phyloP scores from a whole-genome alignment of 1,140 invertebrate species.

The Ganaspis sp. region DNA sequence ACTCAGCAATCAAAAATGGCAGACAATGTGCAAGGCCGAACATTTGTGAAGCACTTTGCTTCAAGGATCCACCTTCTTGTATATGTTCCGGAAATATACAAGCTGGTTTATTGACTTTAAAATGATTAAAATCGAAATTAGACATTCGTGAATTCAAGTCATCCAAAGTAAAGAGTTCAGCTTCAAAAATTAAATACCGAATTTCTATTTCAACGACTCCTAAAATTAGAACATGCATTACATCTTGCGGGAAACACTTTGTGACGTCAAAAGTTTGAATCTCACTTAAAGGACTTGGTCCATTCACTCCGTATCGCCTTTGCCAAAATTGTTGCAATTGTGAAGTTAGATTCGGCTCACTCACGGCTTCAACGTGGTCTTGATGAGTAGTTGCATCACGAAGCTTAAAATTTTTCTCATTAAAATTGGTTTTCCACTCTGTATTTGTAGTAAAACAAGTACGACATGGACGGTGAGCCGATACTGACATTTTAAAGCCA shows the following conservation, averaged over 20 bases:
- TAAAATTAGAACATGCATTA: conserved; percentile 54
- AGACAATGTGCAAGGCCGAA: neutral
- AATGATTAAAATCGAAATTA: conserved; percentile 50
- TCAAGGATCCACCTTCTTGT: neutral
- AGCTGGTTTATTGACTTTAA: conserved; percentile 40
- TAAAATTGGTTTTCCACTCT: conserved; percentile 32
- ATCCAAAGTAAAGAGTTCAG: conserved; percentile 32
- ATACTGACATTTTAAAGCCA: conserved; percentile 42
- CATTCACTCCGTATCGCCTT: conserved; percentile 48
- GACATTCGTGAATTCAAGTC: conserved; percentile 47
- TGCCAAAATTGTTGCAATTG: conserved; percentile 30
- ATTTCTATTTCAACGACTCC: conserved; percentile 40
- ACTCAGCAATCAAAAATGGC: neutral
- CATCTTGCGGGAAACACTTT: conserved; percentile 53
- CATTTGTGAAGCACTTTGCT: no score
- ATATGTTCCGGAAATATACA: conserved; percentile 10
- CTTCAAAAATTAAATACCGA: conserved; percentile 26
- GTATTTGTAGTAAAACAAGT: conserved; percentile 30
- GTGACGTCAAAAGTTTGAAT: conserved; percentile 47
- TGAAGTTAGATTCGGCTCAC: neutral
- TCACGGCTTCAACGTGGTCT: neutral
- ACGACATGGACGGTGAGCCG: conserved; percentile 40
- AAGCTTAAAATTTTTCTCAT: conserved; percentile 20
- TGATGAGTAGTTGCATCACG: neutral
- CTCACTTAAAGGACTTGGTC: conserved; percentile 30